Percentiles rank a stretch among this genome's conserved stretches.
Conservation (phyloP, 2,113 vertebrate species). For the Notarius quadriscutis region DNA sequence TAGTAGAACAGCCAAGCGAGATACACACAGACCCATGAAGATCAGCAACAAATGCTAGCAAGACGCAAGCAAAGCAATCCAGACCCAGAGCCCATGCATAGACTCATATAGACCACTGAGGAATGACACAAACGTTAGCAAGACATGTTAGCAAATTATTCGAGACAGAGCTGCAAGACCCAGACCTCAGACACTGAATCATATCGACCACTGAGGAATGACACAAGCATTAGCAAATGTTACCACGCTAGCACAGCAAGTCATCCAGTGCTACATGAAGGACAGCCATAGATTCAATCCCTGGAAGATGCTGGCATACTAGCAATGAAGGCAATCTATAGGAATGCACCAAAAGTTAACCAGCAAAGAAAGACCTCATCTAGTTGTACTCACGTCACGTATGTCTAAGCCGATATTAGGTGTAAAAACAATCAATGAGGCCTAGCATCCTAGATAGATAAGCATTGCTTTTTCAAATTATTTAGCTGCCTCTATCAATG, state of each 20-base stretch:
- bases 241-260: background rate
- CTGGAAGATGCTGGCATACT: slow-evolving; percentile 2
- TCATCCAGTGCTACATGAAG: background rate
- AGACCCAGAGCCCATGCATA: slow-evolving; percentile 30
- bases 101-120: background rate
- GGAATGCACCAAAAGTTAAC: background rate
- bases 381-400: background rate
- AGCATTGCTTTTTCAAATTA: background rate
- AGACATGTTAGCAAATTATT: background rate
- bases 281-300: background rate
- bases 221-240: background rate
- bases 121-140: slow-evolving; percentile 19
- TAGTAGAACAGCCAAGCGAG: slow-evolving; percentile 57
- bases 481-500: background rate
- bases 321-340: background rate
- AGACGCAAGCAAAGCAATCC: slow-evolving; percentile 12
- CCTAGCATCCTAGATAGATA: background rate
- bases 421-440: background rate
- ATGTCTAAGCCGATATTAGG: background rate
- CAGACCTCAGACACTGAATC: background rate
- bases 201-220: slow-evolving; percentile 13
- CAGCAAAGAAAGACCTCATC: background rate
- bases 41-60: slow-evolving; percentile 41
- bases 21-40: slow-evolving; percentile 38
- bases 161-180: background rate